Conservation (phyloP, 2,113 vertebrate genomes). For the Chaetura pelagica region DNA sequence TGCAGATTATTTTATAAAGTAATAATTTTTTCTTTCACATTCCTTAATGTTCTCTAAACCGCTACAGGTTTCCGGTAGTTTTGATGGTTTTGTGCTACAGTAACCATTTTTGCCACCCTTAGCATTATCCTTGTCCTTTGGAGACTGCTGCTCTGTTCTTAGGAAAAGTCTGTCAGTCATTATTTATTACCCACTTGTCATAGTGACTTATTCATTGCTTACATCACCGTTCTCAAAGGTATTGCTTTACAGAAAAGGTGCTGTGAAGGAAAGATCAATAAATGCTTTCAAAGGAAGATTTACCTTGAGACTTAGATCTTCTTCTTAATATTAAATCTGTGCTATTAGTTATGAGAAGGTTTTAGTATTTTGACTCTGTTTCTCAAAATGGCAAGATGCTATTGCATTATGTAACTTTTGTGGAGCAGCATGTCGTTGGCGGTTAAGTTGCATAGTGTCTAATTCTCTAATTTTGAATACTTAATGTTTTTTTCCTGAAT, state of each 20-base stretch:
- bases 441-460: neutral
- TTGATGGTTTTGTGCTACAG: neutral
- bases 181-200: slow-evolving; percentile 68
- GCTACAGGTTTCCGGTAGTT: neutral
- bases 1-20: neutral
- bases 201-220: slow-evolving; percentile 69
- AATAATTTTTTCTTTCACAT: neutral
- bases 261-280: slow-evolving; percentile 61
- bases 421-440: neutral
- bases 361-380: slow-evolving; percentile 30
- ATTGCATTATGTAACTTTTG: neutral
- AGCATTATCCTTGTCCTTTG: slow-evolving; percentile 11
- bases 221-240: slow-evolving; percentile 62
- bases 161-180: slow-evolving; percentile 38
- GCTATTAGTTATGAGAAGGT: slow-evolving; percentile 3
- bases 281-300: slow-evolving; percentile 66
- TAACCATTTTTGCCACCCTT: neutral
- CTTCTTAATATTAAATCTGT: slow-evolving; percentile 52
- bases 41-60: neutral
- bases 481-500: neutral
- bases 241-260: slow-evolving; percentile 61
- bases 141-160: slow-evolving; percentile 15
- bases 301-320: slow-evolving; percentile 19
- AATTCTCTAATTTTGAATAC: neutral
- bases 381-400: neutral